Conservation (phyloP, 2,888 invertebrate species). For the Tipula vernalis region DNA sequence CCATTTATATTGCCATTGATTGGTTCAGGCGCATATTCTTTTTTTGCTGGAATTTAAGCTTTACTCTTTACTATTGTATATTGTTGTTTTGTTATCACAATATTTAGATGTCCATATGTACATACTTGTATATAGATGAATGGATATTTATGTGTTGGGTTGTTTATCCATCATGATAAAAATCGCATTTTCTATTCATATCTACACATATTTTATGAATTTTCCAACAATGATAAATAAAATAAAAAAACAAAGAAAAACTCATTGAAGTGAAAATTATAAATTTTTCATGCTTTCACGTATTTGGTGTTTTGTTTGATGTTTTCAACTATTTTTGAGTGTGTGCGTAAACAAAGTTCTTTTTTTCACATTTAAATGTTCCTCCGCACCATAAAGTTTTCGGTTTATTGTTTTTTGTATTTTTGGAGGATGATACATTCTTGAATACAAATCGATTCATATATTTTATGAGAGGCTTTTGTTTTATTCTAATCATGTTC, state of each 20-base stretch:
- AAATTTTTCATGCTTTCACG: background rate
- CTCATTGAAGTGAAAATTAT: background rate
- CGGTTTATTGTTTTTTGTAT: background rate
- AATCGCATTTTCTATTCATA: constrained; percentile 4
- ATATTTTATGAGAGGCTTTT: background rate
- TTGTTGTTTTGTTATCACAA: background rate
- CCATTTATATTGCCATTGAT: background rate
- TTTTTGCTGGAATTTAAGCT: background rate
- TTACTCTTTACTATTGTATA: background rate
- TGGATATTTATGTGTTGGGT: background rate
- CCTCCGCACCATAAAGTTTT: background rate
- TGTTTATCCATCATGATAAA: background rate
- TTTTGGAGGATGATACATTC: background rate
- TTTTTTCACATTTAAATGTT: background rate
- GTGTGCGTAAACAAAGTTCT: background rate
- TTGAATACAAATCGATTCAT: background rate
- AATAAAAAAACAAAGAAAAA: background rate
- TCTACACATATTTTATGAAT: background rate
- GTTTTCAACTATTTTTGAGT: background rate
- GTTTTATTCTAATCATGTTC: background rate
- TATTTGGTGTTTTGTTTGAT: constrained; percentile 4
- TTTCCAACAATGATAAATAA: background rate
- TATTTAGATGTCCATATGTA: background rate
- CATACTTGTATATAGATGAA: background rate
- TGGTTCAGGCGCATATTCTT: background rate